phyloP scores from a whole-genome alignment of 2,797 vertebrate species.

The Rhinichthys osculus region DNA sequence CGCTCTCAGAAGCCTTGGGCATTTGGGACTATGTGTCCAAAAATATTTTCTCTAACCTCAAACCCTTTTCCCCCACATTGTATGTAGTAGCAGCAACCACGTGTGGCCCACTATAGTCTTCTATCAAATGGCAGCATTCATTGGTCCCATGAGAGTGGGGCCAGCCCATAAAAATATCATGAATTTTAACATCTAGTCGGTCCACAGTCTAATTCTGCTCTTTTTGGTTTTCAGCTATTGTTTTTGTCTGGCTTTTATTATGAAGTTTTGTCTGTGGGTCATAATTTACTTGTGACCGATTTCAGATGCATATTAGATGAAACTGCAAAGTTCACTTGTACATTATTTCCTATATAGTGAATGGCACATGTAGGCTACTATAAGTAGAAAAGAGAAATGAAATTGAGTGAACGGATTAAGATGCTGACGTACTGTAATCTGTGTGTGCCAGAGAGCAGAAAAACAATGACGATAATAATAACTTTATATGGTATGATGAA shows the following conservation, averaged over 20 bases:
- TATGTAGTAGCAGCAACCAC: neutral
- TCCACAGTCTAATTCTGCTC: neutral
- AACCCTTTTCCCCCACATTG: neutral
- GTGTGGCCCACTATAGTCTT: neutral
- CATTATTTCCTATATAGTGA: neutral
- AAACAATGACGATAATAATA: neutral
- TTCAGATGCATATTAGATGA: no score
- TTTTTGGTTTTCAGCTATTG: neutral
- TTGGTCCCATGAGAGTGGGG: neutral
- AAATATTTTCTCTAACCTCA: slow-evolving; percentile 17
- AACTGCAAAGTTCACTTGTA: neutral
- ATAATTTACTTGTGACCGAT: neutral
- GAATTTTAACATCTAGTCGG: neutral
- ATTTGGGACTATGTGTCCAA: neutral
- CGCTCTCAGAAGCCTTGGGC: neutral
- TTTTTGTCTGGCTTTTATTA: slow-evolving; percentile 3
- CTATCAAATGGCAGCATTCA: neutral
- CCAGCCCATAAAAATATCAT: neutral
- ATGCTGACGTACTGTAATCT: neutral
- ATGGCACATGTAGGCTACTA: neutral
- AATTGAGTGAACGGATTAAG: neutral
- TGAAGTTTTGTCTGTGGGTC: neutral
- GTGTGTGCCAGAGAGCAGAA: neutral
- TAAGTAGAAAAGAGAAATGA: neutral
- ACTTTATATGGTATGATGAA: neutral